Conservation (phyloP, 2,113 vertebrate species). For the Smithornis capensis region DNA sequence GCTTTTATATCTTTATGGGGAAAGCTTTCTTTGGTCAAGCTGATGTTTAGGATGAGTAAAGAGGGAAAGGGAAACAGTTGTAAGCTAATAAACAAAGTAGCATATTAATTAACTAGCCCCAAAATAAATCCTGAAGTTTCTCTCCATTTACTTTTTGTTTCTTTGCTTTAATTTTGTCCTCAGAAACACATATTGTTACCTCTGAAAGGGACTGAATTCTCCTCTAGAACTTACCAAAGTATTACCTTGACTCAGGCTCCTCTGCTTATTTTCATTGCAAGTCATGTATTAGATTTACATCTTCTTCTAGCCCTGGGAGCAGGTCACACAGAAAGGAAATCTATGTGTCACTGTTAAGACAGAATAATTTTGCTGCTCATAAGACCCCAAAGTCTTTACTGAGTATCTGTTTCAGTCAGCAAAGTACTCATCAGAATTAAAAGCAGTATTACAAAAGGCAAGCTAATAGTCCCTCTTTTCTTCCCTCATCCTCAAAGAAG, state of each 20-base stretch:
- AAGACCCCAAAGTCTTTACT: background rate
- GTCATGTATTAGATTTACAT: background rate
- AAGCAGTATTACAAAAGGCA: background rate
- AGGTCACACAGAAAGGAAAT: background rate
- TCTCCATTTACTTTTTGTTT: background rate
- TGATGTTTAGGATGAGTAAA: background rate
- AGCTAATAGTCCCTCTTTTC: background rate
- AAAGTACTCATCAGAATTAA: background rate
- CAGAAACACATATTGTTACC: background rate
- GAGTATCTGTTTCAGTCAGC: background rate
- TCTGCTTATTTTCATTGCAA: background rate
- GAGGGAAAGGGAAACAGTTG: background rate
- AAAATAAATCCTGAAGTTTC: background rate
- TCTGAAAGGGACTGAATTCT: background rate
- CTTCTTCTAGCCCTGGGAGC: background rate
- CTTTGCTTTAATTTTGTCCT: background rate
- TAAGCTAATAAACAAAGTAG: background rate
- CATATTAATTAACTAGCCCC: background rate
- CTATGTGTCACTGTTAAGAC: background rate
- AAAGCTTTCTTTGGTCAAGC: background rate
- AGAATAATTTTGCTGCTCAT: background rate
- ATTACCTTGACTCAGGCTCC: accelerated
- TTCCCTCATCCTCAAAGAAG: background rate
- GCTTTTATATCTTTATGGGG: background rate
- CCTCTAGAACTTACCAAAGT: background rate